A percentile compares a stretch with the other conserved stretches of the same genome.
Evolutionary conservation across 2,888 invertebrate genomes (phyloP).

Genomic region (Siphonodentalium dalli): DNA sequence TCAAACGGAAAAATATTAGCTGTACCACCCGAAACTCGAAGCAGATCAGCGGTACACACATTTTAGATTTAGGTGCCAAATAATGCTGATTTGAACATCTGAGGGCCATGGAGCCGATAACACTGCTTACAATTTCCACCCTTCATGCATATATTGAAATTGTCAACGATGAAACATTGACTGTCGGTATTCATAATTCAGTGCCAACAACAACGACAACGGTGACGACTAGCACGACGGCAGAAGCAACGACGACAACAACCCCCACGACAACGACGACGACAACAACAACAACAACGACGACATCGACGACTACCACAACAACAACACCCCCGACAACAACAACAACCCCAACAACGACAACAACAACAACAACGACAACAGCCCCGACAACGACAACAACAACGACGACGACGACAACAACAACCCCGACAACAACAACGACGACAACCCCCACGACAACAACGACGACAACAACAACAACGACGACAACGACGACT

Average conservation of each 20-base stretch:
- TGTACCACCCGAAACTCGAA: too few relatives aligned
- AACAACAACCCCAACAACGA: conserved; percentile 7
- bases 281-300: background rate
- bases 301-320: conserved; percentile 1
- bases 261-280: background rate
- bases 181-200: too few relatives aligned
- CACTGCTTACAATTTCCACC: too few relatives aligned
- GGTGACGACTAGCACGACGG: background rate
- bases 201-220: background rate
- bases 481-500: background rate
- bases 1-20: too few relatives aligned
- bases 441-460: background rate
- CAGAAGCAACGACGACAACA: background rate
- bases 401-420: background rate
- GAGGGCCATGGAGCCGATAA: too few relatives aligned
- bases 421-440: background rate
- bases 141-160: too few relatives aligned
- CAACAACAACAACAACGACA: background rate
- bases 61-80: too few relatives aligned
- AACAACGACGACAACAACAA: conserved; percentile 2
- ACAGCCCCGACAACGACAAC: background rate
- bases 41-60: too few relatives aligned
- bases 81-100: too few relatives aligned
- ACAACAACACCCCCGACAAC: background rate
- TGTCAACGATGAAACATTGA: too few relatives aligned